These are phyloP conservation scores for Ia io DNA, from an alignment of 2,113 vertebrate genomes.

Conservation along the genomic window DNA sequence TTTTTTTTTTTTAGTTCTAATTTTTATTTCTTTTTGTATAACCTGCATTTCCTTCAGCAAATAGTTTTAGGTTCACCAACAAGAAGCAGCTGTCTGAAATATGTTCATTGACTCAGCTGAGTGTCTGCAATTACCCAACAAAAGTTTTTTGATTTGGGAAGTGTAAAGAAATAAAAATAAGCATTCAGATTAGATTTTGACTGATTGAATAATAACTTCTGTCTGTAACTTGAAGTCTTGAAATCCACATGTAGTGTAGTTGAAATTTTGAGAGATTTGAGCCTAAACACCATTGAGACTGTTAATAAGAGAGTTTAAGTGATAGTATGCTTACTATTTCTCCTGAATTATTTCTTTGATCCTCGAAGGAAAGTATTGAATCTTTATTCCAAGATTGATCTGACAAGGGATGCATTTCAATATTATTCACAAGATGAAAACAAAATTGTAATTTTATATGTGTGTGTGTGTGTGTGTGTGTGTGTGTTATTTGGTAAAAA, in stretches of 20 bases:
- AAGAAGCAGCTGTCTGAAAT: constrained; percentile 56
- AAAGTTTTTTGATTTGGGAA: constrained; percentile 51
- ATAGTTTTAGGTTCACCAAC: constrained; percentile 36
- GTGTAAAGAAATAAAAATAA: constrained; percentile 62
- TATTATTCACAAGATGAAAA: constrained; percentile 2
- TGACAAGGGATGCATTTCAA: constrained; percentile 15
- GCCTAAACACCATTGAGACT: not conserved
- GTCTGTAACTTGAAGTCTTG: constrained; percentile 19
- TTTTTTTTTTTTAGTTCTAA: not conserved
- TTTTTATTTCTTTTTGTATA: constrained; percentile 41
- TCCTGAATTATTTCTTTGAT: constrained; percentile 1
- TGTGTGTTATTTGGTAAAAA: constrained; percentile 27
- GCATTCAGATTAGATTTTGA: constrained; percentile 29
- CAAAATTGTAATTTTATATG: not conserved
- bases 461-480: not conserved
- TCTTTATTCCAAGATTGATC: constrained; percentile 6
- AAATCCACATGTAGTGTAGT: not conserved
- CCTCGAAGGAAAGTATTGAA: not conserved
- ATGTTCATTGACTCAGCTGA: constrained; percentile 57
- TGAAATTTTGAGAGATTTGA: constrained; percentile 27
- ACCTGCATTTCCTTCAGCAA: not conserved
- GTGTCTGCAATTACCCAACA: constrained; percentile 24
- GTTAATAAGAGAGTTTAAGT: constrained; percentile 20
- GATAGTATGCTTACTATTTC: not conserved
- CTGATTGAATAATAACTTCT: constrained; percentile 25